Conservation (phyloP, 2,113 vertebrate species). For the Andinoacara biseriatus region DNA sequence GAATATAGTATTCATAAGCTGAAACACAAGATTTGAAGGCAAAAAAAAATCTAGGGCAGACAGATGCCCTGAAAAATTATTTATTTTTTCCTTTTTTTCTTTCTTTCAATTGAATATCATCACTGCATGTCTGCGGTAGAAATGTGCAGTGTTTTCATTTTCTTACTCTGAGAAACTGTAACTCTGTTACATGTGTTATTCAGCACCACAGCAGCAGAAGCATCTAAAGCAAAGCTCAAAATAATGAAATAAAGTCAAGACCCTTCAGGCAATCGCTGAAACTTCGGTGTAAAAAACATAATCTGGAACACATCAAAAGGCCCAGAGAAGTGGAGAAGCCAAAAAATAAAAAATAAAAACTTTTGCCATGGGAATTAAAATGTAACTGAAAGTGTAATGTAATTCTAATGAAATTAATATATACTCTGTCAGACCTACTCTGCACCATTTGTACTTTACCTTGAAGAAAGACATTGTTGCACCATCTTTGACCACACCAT, state of each 20-base stretch:
- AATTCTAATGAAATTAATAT: background rate
- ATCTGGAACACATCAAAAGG: constrained; percentile 73
- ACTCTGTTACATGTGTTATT: constrained; percentile 63
- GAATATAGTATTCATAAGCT: constrained; percentile 25
- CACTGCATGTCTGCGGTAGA: constrained; percentile 42
- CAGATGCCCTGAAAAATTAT: constrained; percentile 16
- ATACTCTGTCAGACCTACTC: background rate
- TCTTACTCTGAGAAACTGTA: constrained; percentile 37
- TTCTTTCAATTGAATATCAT: constrained; percentile 37
- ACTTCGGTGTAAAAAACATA: constrained; percentile 71
- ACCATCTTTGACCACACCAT: constrained; percentile 94
- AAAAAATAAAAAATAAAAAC: constrained; percentile 44
- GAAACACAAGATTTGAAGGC: background rate
- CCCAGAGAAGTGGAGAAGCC: constrained; percentile 52
- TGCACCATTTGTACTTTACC: constrained; percentile 74
- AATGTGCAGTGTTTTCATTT: constrained; percentile 60
- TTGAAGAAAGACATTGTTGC: constrained; percentile 99
- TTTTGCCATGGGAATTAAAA: constrained; percentile 71
- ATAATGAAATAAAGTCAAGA: constrained; percentile 69
- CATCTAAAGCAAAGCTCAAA: constrained; percentile 61
- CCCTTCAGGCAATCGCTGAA: constrained; percentile 69
- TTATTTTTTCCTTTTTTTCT: constrained; percentile 6
- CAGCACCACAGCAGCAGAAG: constrained; percentile 45
- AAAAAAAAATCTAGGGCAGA: constrained; percentile 50
- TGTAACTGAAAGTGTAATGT: constrained; percentile 49